Evolutionary conservation across 2,113 vertebrate species (phyloP), one percentile per base, ranked within the genome.

Genomic region (Agapornis roseicollis): DNA sequence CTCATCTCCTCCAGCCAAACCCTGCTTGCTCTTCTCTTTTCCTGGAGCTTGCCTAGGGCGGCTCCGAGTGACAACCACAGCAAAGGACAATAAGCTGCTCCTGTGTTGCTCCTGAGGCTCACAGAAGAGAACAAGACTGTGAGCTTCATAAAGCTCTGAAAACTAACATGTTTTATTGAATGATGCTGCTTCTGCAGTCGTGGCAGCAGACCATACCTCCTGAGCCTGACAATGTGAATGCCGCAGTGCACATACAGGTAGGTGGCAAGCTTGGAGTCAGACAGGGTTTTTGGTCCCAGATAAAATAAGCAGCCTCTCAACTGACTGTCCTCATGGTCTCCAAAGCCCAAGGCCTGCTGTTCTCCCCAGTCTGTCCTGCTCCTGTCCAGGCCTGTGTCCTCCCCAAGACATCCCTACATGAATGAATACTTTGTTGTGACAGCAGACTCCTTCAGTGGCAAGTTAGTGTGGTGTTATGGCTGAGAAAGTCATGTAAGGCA

Each of bases 381-480:
- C 29, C 11, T 8, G 1, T 46, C 29, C 25, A n/a, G 41, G 29
- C 4, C 15, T 28, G 2, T 58, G 64, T 72, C 17, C n/a, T 77
- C 28, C n/a, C 35, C 15, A 50, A 24, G 64, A 73, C 24, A 46
- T 44, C 11, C 44, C 63, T 24, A n/a, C 19, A 17, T 44, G 25
- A 65, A 13, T 1, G 1, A 65, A 13, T 1, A 1, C 24, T 68
- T 27, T 14, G 3, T 31, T 3, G 0, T 55, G 42, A 47, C 3
- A 5, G 28, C 9, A 3, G 22, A 27, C 49, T 93, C 64, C 80
- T 84, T 47, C 49, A 27, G 47, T 58, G 46, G 13, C 73, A 86
- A 47, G 49, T 84, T 61, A 81, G 35, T 85, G 23, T 28, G 55
- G 19, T 2, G 1, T 22, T 81, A 69, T 68, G 77, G 72, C 66